phyloP scores from a whole-genome alignment of 2,113 vertebrate species.

The Megaceryle torquata region DNA sequence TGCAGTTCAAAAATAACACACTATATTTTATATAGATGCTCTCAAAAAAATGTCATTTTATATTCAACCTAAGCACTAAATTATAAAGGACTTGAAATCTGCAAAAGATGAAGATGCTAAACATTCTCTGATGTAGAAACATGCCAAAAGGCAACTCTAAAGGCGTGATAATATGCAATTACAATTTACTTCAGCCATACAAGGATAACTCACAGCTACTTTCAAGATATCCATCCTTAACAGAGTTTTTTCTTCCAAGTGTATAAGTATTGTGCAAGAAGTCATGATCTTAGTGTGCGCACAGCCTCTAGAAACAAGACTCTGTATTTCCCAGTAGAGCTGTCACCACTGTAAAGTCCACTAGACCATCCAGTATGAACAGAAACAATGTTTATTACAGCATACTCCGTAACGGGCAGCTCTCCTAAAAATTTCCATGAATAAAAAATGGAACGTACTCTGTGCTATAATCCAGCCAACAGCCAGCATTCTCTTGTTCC shows the following conservation, averaged over 20 bases:
- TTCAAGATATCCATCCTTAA: background rate
- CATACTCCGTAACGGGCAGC: background rate
- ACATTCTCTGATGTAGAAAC: background rate
- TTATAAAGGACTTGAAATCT: background rate
- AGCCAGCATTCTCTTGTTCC: background rate
- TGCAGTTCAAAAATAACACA: constrained; percentile 30
- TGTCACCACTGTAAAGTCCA: background rate
- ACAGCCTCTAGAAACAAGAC: background rate
- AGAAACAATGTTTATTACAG: background rate
- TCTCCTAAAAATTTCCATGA: background rate
- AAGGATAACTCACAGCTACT: background rate
- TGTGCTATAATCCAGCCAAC: background rate
- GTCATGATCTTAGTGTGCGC: background rate
- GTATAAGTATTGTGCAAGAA: fast-evolving
- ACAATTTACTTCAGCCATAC: background rate
- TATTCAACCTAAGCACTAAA: background rate
- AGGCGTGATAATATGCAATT: background rate
- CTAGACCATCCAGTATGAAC: background rate
- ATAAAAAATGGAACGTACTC: background rate
- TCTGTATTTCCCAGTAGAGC: background rate
- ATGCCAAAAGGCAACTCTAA: background rate
- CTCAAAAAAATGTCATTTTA: background rate
- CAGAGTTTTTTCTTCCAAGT: background rate
- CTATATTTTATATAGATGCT: constrained; percentile 13
- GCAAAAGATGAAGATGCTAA: background rate